Conservation (phyloP, 1,140 invertebrate species). For the Melipona quadrifasciata region DNA sequence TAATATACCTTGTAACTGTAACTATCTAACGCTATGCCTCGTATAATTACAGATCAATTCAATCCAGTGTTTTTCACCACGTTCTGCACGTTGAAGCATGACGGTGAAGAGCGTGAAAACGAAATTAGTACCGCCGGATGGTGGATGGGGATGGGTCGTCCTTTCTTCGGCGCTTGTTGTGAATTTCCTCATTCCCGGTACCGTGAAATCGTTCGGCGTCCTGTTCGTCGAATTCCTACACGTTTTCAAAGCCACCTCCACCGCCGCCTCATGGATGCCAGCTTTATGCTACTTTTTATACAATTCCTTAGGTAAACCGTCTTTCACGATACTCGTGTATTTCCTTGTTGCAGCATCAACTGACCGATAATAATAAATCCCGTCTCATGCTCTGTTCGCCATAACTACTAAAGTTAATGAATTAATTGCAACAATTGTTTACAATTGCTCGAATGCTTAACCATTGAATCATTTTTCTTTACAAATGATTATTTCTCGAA, state of each 20-base stretch:
- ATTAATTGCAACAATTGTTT: neutral
- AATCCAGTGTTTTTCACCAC: neutral
- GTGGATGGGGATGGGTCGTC: slow-evolving; percentile 91
- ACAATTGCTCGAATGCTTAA: neutral
- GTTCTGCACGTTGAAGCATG: slow-evolving; percentile 6
- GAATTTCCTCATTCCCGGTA: slow-evolving; percentile 91
- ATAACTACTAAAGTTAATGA: neutral
- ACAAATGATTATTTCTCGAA: too few relatives aligned
- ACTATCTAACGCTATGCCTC: neutral
- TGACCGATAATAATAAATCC: neutral
- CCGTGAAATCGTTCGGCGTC: slow-evolving; percentile 92
- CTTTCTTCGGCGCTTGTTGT: slow-evolving; percentile 88
- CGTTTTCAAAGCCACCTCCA: slow-evolving; percentile 87
- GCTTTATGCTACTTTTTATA: slow-evolving; percentile 92
- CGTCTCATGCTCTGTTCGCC: neutral
- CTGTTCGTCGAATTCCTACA: slow-evolving; percentile 90
- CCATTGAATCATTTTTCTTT: neutral
- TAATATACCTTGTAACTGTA: neutral
- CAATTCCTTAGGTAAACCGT: slow-evolving; percentile 88
- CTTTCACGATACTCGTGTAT: neutral
- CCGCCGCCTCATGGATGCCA: slow-evolving; percentile 89
- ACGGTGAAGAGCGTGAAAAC: slow-evolving; percentile 68
- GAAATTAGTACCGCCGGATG: slow-evolving; percentile 85
- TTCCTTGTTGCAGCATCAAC: neutral
- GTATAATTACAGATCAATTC: slow-evolving; percentile 36